Conservation (phyloP, 2,113 vertebrate genomes). For the Prinia subflava region DNA sequence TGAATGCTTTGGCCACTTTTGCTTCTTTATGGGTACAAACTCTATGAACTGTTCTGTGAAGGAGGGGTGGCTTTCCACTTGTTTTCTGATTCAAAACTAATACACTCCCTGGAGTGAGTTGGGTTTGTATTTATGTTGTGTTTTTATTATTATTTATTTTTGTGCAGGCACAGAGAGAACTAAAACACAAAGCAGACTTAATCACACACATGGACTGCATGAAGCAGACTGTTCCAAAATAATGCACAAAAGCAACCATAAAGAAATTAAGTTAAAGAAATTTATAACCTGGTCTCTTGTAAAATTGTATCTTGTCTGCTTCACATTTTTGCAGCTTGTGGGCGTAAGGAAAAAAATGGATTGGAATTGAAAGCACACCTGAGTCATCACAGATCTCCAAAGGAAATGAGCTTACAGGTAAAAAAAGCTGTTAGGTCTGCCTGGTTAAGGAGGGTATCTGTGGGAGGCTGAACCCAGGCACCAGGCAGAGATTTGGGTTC, state of each 20-base stretch:
- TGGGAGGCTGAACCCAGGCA: neutral
- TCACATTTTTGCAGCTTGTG: neutral
- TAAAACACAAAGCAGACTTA: neutral
- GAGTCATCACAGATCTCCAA: neutral
- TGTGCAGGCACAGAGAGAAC: neutral
- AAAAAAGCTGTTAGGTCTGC: neutral
- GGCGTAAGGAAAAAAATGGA: neutral
- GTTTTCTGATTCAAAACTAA: neutral
- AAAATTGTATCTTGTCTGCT: neutral
- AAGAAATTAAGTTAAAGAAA: neutral
- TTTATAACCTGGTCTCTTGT: neutral
- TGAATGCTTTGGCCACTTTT: neutral
- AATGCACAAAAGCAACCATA: neutral
- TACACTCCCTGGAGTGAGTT: neutral
- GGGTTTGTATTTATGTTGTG: neutral
- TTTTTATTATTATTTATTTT: neutral
- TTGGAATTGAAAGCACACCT: neutral
- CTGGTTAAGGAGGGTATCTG: neutral
- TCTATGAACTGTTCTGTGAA: neutral
- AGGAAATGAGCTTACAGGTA: conserved; percentile 12
- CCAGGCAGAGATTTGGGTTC: neutral
- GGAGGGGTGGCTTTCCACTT: neutral
- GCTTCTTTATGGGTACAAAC: neutral
- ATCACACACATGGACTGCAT: neutral
- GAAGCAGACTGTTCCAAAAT: neutral